Conservation (phyloP, 2,113 vertebrate species). For the pig (Sus scrofa) region DNA sequence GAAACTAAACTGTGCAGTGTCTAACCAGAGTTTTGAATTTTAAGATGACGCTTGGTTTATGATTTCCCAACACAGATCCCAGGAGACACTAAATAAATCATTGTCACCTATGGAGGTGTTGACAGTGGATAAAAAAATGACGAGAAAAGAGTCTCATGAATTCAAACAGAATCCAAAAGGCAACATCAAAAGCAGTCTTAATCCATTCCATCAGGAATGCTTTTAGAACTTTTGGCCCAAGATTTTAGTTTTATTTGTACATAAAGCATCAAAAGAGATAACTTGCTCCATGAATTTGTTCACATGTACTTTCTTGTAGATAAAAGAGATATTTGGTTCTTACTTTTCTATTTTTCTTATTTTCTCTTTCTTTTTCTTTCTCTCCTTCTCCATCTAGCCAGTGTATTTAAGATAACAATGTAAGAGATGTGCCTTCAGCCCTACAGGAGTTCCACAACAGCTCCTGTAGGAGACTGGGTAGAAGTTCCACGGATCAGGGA, state of each 20-base stretch:
- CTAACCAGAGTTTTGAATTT: conserved; percentile 1
- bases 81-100: background rate
- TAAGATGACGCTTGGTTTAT: background rate
- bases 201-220: background rate
- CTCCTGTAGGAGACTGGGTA: background rate
- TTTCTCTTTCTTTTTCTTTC: too few relatives aligned
- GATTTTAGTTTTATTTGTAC: conserved; percentile 28
- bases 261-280: background rate
- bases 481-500: background rate
- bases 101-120: background rate
- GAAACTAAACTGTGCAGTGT: conserved; percentile 8
- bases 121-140: background rate
- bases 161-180: background rate
- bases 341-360: background rate
- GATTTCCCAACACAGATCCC: background rate
- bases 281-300: background rate
- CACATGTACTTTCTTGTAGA: background rate
- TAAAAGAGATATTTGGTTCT: background rate
- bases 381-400: too few relatives aligned
- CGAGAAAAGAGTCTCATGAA: background rate
- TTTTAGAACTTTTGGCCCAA: background rate
- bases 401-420: background rate
- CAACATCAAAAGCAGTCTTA: conserved; percentile 21
- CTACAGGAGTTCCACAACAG: background rate
- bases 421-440: background rate